These are phyloP conservation scores for Coenobita brevimanus DNA, from an alignment of 1,140 invertebrate genomes.

Conservation along the genomic window DNA sequence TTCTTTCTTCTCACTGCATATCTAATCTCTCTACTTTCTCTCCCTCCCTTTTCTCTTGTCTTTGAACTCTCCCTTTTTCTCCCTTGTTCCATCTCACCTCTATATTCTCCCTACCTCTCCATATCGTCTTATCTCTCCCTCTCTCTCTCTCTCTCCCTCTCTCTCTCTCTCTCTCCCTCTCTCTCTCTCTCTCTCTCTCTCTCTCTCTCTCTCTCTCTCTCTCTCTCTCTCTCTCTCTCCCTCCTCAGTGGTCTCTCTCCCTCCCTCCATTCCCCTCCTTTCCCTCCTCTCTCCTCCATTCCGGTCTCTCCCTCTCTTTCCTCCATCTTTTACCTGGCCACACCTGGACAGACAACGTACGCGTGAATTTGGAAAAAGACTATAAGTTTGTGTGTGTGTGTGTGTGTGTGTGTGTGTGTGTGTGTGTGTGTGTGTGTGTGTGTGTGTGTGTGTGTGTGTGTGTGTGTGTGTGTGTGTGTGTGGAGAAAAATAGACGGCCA, in stretches of 20 bases:
- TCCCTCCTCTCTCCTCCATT: neutral
- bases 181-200: neutral
- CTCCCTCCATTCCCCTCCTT: no score
- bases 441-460: slow-evolving; percentile 24
- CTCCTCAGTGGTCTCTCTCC: no score
- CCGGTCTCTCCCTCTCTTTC: neutral
- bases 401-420: slow-evolving; percentile 16
- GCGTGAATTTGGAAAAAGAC: neutral
- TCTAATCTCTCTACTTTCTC: no score
- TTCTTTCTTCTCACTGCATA: no score
- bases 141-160: neutral
- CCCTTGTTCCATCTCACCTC: neutral
- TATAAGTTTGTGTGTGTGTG: neutral
- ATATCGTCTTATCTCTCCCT: neutral
- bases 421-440: slow-evolving; percentile 20
- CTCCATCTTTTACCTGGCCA: neutral
- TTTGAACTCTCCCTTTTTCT: no score
- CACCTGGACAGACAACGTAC: neutral
- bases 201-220: neutral
- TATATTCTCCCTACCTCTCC: neutral
- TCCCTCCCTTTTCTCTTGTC: no score
- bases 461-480: slow-evolving; percentile 14
- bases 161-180: neutral
- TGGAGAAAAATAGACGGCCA: neutral
- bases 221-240: neutral